A percentile compares a stretch with the other conserved stretches of the same genome.
phyloP scores from a whole-genome alignment of 2,888 invertebrate species.

The Chrysolina americana region DNA sequence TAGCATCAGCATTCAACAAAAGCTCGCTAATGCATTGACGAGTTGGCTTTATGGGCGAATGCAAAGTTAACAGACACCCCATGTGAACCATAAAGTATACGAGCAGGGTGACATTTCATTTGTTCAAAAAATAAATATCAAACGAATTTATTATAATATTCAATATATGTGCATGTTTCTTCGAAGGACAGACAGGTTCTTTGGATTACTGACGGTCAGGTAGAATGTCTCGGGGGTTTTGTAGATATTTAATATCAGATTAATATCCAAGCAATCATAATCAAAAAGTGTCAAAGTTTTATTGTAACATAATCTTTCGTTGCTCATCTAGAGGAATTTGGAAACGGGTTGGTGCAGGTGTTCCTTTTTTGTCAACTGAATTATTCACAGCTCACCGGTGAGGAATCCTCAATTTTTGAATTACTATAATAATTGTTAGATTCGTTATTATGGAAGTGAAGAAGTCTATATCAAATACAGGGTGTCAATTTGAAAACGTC shows the following conservation, averaged over 20 bases:
- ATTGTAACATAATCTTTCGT: slow-evolving; percentile 45
- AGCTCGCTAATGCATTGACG: slow-evolving; percentile 14
- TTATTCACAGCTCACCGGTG: neutral
- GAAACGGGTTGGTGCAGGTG: slow-evolving; percentile 40
- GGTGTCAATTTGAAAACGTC: no score
- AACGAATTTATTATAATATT: slow-evolving; percentile 13
- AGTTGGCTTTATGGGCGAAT: slow-evolving; percentile 14
- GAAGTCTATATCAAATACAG: no score
- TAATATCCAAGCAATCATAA: slow-evolving; percentile 18
- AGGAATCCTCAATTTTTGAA: no score
- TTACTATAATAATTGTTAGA: no score
- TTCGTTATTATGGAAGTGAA: no score
- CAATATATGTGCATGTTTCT: neutral
- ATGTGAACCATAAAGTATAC: neutral
- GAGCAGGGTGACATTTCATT: slow-evolving; percentile 8
- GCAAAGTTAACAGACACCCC: slow-evolving; percentile 13
- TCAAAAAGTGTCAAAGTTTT: slow-evolving; percentile 44
- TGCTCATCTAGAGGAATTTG: slow-evolving; percentile 41
- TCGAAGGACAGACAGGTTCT: slow-evolving; percentile 4
- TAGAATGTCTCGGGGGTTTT: slow-evolving; percentile 17
- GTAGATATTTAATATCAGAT: slow-evolving; percentile 25
- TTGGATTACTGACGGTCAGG: neutral
- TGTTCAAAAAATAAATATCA: neutral
- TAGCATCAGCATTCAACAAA: slow-evolving; percentile 9
- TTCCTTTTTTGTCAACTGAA: slow-evolving; percentile 24